Evolutionary conservation across 2,888 invertebrate genomes (phyloP).

Genomic region (Sisyra nigra): DNA sequence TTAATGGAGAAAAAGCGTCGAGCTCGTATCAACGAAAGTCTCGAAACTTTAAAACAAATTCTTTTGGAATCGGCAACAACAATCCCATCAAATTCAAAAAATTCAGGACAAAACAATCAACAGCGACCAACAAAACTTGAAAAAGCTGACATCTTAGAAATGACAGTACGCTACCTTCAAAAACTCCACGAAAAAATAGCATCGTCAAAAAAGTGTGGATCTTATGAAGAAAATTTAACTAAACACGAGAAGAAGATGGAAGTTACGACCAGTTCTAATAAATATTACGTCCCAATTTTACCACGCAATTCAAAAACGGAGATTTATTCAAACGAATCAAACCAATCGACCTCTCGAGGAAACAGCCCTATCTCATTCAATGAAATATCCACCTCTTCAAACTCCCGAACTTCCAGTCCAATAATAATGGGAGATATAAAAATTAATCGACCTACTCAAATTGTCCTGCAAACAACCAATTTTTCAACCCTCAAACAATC

Average conservation of each 20-base stretch:
- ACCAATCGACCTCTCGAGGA: constrained; percentile 2
- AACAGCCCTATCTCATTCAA: constrained; percentile 2
- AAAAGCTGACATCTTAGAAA: constrained; percentile 46
- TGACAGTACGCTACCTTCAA: constrained; percentile 41
- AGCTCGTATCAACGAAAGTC: constrained; percentile 34
- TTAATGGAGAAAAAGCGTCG: constrained; percentile 36
- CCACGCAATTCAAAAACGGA: constrained; percentile 1
- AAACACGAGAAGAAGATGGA: constrained; percentile 7
- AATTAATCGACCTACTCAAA: no score
- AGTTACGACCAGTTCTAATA: neutral
- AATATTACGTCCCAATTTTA: constrained; percentile 7
- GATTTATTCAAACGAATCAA: constrained; percentile 5
- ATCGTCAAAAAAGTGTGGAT: neutral
- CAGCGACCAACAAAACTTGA: constrained; percentile 38
- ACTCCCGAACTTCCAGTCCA: no score
- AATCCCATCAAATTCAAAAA: constrained; percentile 16
- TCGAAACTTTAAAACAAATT: constrained; percentile 33
- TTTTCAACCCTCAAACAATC: no score
- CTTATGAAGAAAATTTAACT: constrained; percentile 6
- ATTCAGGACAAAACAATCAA: constrained; percentile 9
- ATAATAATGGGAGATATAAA: no score
- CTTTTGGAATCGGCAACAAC: constrained; percentile 27
- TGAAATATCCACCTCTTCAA: neutral
- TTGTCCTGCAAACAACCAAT: no score
- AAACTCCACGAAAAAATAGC: constrained; percentile 23